Evolutionary conservation across 2,888 invertebrate species (phyloP), one percentile per base, ranked within the genome.

Genomic region (Hyposoter dolosus): DNA sequence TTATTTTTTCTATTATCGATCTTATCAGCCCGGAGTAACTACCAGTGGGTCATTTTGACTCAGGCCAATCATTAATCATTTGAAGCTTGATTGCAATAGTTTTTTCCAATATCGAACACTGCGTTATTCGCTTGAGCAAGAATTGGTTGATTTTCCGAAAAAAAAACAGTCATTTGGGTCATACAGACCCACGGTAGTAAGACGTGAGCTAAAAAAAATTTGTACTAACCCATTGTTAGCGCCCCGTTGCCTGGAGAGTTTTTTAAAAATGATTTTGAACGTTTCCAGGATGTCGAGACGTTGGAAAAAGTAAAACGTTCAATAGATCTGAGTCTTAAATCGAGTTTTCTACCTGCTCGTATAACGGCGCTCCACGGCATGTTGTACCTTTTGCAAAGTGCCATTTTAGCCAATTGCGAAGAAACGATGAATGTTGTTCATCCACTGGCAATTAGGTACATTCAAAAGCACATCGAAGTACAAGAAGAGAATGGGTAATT

Each of bases 291-390:
- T 88, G 92, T 95, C 47, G 95, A 96, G 76, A 94, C 95, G 17
- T 94, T 95, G 88, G 97, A 97, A 86, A 95, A 95, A 87, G 94
- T 96, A 0, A 95, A 95, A 88, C 96, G 95, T 89, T 91, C 96
- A 56, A 92, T 97, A 32, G 96, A 96, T 69, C 93, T 94, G 79
- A 95, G 96, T 90, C 94, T 97, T 35, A 96, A 95, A 90, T 96
- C 96, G 90, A 95, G 95, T 23, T 96, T 96, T 91, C 92, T 96
- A 40, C 95, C 96, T 10, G 95, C 96, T 23, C 95, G 96, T 88
- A 95, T 96, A 40, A 95, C 96, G 2, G 95, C 96, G 32, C 93
- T 97, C n/a, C 96, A 97, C 90, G 97, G 97, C 3, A 92, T 96
- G 6, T 93, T 97, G 40, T 97, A 96, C 92, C 93, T 97, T 47